Conservation (phyloP, 2,797 vertebrate species). For the Lacerta viridis region DNA sequence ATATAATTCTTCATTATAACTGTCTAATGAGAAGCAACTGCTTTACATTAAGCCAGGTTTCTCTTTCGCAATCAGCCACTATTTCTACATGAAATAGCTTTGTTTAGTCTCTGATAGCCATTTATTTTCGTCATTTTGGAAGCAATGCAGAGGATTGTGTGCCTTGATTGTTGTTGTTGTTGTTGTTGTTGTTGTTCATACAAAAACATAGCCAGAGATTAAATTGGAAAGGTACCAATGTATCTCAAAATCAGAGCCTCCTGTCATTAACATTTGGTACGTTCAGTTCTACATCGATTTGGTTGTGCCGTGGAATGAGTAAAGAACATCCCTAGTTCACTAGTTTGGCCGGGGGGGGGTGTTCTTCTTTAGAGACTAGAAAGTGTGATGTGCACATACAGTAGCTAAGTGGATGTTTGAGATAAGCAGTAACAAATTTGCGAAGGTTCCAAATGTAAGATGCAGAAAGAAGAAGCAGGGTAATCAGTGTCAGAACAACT, state of each 20-base stretch:
- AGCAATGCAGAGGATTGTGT: slow-evolving; percentile 32
- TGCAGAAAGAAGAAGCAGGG: too few relatives aligned
- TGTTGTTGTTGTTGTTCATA: neutral
- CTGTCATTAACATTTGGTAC: neutral
- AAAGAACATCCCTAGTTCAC: neutral
- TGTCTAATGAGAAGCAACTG: neutral
- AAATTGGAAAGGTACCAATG: neutral
- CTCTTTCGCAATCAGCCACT: neutral
- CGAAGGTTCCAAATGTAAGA: neutral
- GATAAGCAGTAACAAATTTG: neutral
- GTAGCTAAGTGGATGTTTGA: neutral
- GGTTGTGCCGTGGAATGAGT: neutral
- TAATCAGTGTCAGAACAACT: neutral
- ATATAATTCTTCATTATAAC: neutral
- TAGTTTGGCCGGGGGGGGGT: neutral
- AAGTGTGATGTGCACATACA: neutral
- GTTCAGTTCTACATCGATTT: neutral
- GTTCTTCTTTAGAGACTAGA: neutral
- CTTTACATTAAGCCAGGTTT: neutral
- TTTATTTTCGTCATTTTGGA: slow-evolving; percentile 51
- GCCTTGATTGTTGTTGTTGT: too few relatives aligned
- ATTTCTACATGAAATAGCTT: neutral
- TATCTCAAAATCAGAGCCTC: rapidly evolving
- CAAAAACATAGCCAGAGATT: neutral
- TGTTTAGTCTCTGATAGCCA: neutral